A percentile compares a stretch with the other conserved stretches of the same genome.
phyloP scores from a whole-genome alignment of 1,140 invertebrate species.

The Orchestia grillus region DNA sequence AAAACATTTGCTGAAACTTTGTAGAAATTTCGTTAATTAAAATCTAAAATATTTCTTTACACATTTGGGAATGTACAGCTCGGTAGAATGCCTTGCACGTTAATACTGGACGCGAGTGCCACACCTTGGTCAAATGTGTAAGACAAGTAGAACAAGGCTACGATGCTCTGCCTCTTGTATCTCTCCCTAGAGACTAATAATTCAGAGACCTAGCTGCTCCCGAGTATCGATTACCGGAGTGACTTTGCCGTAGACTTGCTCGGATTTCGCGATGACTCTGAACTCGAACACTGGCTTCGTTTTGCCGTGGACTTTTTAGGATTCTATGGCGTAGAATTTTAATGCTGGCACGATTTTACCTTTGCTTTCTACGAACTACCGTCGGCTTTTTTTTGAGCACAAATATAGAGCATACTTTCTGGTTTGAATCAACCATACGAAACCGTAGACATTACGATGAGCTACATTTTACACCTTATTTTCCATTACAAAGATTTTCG shows the following conservation, averaged over 20 bases:
- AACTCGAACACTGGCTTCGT: background rate
- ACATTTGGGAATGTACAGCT: background rate
- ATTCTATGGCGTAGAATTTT: background rate
- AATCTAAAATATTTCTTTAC: background rate
- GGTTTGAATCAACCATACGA: background rate
- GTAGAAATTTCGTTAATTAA: background rate
- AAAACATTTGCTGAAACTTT: no score
- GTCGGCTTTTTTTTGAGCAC: background rate
- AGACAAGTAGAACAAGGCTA: slow-evolving; percentile 45
- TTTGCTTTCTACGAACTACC: background rate
- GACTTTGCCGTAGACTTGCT: slow-evolving; percentile 43
- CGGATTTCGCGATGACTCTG: background rate
- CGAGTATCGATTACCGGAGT: slow-evolving; percentile 26
- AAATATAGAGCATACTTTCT: background rate
- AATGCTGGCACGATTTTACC: background rate
- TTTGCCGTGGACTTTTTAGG: background rate
- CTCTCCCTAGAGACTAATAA: slow-evolving; percentile 43
- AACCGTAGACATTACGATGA: background rate
- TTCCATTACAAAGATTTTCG: no score
- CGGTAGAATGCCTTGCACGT: background rate
- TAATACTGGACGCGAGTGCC: background rate
- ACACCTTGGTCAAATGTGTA: slow-evolving; percentile 31
- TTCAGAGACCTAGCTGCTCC: background rate
- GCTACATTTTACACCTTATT: no score
- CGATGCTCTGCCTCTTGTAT: slow-evolving; percentile 2